Base-by-base conservation (phyloP, 1,140 invertebrate species). In the Aricia agestis region DNA sequence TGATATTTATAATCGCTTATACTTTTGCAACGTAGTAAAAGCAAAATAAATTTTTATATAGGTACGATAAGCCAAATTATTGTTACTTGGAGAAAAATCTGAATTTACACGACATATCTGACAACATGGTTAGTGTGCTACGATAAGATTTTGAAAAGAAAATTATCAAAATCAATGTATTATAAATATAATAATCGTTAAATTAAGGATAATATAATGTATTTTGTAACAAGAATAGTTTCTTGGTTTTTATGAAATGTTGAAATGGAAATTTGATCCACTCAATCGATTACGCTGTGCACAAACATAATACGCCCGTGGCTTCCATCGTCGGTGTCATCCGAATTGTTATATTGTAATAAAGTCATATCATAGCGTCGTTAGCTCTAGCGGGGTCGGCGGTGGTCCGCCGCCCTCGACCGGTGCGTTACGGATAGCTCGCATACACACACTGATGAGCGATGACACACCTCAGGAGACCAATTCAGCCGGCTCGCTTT, bases 51-150 rank as follows among this genome's bases (percentile, higher is more conserved):
- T 80, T 78, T 79, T 78, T 81, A 83, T 79, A 79, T 81, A 81
- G 75, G 80, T 79, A 80, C 83, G 81, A 81, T 83, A 84, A 86
- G 85, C 82, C 86, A 89, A 89, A 89, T 88, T 85, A 78, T 89
- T 86, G 77, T 91, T 87, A 90, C 86, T 82, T 83, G 87, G 87
- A 89, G 86, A 86, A 91, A 86, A 86, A 88, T 89, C 87, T 83
- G 87, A 91, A 91, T 91, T 91, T 91, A 91, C 86, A 88, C 84
- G 78, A 91, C 89, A 91, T 91, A 91, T 91, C 89, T 89, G 85
- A 91, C 85, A 90, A 90, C 87, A 90, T 91, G 89, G 89, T 91
- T 91, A 91, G 89, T 91, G 89, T 91, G 86, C 85, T 90, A 90
- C 87, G 84, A 86, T 90, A 89, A 88, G 89, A 84, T 85, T 89